Evolutionary conservation across 2,113 vertebrate species (phyloP).

Genomic region (Chamaea fasciata): DNA sequence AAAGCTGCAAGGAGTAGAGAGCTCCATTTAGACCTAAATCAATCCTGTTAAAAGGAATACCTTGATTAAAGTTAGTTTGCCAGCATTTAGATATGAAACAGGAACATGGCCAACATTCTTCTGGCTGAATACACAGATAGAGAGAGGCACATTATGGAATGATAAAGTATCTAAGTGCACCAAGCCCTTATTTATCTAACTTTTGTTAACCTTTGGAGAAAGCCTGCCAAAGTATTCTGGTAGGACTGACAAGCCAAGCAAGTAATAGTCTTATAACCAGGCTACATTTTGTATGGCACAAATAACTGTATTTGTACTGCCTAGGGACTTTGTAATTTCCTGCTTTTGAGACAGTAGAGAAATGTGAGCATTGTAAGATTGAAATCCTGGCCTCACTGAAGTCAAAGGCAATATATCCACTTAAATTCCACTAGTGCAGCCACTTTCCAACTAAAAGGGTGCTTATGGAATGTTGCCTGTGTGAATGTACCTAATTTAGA

Average conservation of each 20-base stretch:
- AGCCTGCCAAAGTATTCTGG: slow-evolving; percentile 21
- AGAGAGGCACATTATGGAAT: neutral
- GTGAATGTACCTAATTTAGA: neutral
- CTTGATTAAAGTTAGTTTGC: slow-evolving; percentile 11
- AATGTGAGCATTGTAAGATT: neutral
- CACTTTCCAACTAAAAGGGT: neutral
- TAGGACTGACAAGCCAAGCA: neutral
- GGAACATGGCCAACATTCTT: slow-evolving; percentile 23
- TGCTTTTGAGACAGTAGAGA: slow-evolving; percentile 4
- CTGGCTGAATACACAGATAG: slow-evolving; percentile 14
- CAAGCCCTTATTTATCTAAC: slow-evolving; percentile 40
- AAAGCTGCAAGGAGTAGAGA: neutral
- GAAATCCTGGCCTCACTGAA: neutral
- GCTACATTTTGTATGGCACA: neutral
- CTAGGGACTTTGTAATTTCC: neutral
- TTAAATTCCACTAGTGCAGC: neutral
- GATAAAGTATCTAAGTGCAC: slow-evolving; percentile 30
- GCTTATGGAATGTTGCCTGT: neutral
- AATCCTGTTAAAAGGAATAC: slow-evolving; percentile 40
- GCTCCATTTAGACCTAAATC: neutral
- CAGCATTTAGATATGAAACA: slow-evolving; percentile 38
- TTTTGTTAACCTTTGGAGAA: slow-evolving; percentile 48
- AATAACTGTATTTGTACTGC: neutral
- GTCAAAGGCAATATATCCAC: neutral
- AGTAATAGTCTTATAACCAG: neutral